phyloP scores from a whole-genome alignment of 2,888 invertebrate genomes.

The Rotaria socialis region DNA sequence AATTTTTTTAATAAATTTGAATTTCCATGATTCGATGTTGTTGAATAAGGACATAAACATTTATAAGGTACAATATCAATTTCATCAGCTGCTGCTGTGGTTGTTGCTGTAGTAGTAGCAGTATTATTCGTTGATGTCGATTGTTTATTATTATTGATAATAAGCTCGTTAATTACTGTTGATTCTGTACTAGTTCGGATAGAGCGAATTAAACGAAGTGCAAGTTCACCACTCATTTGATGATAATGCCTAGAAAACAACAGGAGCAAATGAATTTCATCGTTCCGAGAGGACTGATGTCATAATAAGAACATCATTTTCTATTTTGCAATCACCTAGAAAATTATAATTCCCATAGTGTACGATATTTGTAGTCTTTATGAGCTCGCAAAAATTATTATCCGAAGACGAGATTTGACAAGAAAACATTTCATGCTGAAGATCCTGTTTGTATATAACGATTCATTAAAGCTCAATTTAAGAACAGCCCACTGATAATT shows the following conservation, averaged over 20 bases:
- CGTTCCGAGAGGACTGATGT: no score
- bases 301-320: no score
- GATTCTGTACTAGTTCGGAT: conserved; percentile 21
- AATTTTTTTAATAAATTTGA: background rate
- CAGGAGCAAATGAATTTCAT: no score
- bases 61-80: conserved; percentile 20
- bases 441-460: no score
- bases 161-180: background rate
- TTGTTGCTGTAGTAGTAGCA: background rate
- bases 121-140: background rate
- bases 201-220: background rate
- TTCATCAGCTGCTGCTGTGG: background rate
- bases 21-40: background rate
- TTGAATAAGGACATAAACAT: conserved; percentile 33
- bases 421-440: no score
- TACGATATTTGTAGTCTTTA: no score
- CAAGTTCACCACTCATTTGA: conserved; percentile 21
- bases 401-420: no score
- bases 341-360: no score
- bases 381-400: no score
- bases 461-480: no score
- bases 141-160: background rate
- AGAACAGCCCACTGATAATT: no score
- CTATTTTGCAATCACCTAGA: no score
- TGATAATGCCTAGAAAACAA: background rate